A percentile compares a stretch with the other conserved stretches of the same genome.
These are phyloP conservation scores for Coracias cyanogaster DNA, from an alignment of 2,797 vertebrate species.

Conservation along the genomic window DNA sequence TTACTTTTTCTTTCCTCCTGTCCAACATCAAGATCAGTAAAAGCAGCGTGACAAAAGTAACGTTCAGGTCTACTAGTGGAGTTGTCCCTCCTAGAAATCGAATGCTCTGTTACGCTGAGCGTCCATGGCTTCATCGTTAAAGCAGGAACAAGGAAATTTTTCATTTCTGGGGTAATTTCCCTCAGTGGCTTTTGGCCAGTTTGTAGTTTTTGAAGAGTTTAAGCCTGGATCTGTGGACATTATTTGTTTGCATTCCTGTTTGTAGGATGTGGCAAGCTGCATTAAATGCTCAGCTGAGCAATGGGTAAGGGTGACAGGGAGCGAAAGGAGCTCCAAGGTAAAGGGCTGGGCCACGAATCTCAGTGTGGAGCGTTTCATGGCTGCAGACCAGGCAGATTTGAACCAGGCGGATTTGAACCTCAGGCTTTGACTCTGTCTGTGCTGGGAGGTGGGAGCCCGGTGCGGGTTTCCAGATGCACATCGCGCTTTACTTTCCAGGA, in stretches of 20 bases:
- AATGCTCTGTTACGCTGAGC: background rate
- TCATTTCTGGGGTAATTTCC: background rate
- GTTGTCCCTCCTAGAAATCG: background rate
- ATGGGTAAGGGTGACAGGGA: accelerated
- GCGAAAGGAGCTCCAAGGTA: background rate
- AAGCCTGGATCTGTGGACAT: background rate
- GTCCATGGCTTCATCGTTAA: background rate
- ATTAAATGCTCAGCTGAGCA: background rate
- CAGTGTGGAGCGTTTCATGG: background rate
- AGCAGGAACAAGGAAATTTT: background rate
- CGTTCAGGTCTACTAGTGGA: background rate
- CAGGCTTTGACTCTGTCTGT: background rate
- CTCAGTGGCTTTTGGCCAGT: background rate
- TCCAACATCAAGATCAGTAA: background rate
- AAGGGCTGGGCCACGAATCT: background rate
- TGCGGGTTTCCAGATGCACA: background rate
- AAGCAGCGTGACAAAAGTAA: background rate
- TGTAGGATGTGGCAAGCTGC: background rate
- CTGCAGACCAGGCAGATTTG: background rate
- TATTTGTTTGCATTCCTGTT: background rate
- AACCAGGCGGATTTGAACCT: background rate
- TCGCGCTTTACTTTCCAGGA: background rate
- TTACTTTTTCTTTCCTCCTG: background rate
- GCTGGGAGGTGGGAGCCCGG: background rate
- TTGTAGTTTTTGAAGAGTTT: background rate